Conservation (phyloP, 2,797 vertebrate genomes). For the Channallabes apus region DNA sequence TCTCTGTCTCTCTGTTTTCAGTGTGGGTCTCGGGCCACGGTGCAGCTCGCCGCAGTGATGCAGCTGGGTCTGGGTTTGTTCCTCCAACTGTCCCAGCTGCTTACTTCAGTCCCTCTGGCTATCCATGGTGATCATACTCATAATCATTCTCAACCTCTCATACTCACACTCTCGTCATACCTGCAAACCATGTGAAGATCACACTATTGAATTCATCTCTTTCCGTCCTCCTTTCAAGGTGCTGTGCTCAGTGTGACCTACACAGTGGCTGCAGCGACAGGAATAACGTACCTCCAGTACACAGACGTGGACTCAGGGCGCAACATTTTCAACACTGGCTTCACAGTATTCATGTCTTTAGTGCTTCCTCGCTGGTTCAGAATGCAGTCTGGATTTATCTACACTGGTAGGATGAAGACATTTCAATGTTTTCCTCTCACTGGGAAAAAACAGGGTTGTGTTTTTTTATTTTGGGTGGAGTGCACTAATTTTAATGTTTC, state of each 20-base stretch:
- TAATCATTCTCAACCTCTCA: neutral
- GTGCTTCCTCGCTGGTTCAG: constrained; percentile 78
- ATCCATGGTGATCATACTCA: constrained; percentile 70
- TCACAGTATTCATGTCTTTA: constrained; percentile 83
- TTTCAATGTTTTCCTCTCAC: neutral
- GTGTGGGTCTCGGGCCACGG: constrained; percentile 71
- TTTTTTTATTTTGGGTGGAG: neutral
- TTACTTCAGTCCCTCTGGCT: constrained; percentile 73
- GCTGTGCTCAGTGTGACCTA: constrained; percentile 79
- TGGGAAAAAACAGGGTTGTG: neutral
- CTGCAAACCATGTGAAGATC: neutral
- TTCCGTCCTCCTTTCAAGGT: constrained; percentile 63
- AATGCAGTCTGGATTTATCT: constrained; percentile 55
- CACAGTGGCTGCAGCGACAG: constrained; percentile 74
- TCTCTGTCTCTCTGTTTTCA: constrained; percentile 48
- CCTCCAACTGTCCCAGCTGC: constrained; percentile 68
- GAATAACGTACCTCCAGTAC: constrained; percentile 82
- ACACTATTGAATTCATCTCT: neutral
- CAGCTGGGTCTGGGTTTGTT: constrained; percentile 76
- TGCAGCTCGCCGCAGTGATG: constrained; percentile 66
- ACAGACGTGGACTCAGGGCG: constrained; percentile 81
- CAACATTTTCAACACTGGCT: constrained; percentile 85
- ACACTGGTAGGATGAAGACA: constrained; percentile 70
- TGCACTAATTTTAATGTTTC: neutral
- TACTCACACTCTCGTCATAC: neutral